Percentiles rank a stretch among this genome's conserved stretches.
These are phyloP conservation scores for Rhyacophila evoluta DNA, from an alignment of 2,888 invertebrate genomes.

Conservation along the genomic window DNA sequence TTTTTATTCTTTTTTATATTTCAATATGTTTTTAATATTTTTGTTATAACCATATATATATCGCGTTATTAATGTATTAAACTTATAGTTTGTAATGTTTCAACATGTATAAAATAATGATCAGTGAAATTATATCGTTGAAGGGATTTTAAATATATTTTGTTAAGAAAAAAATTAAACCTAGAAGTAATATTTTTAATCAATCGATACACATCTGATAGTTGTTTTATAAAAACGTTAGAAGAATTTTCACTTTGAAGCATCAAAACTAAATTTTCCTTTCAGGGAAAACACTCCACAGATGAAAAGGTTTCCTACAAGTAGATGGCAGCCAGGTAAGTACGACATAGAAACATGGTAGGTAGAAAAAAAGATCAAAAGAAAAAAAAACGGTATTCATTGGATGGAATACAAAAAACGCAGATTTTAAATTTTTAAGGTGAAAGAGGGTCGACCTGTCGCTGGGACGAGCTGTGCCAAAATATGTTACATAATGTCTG, in stretches of 20 bases:
- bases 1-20: no score
- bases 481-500: no score
- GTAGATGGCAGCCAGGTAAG: neutral
- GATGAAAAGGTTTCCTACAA: slow-evolving; percentile 4
- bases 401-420: neutral
- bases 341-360: slow-evolving; percentile 3
- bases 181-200: neutral
- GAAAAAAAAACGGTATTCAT: slow-evolving; percentile 10
- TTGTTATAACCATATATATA: no score
- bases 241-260: neutral
- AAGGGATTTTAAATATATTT: no score
- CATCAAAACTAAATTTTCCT: slow-evolving; percentile 29
- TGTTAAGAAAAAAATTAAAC: neutral
- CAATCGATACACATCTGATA: neutral
- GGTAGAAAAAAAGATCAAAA: slow-evolving; percentile 29
- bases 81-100: no score
- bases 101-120: no score
- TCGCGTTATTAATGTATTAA: no score
- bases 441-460: slow-evolving; percentile 16
- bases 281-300: neutral
- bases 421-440: slow-evolving; percentile 23
- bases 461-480: neutral
- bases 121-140: no score
- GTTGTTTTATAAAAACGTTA: neutral
- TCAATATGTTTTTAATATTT: no score